Percentiles rank a stretch among this genome's conserved stretches.
Evolutionary conservation across 1,140 invertebrate genomes (phyloP).

Genomic region (Thereuonema tuberculata): DNA sequence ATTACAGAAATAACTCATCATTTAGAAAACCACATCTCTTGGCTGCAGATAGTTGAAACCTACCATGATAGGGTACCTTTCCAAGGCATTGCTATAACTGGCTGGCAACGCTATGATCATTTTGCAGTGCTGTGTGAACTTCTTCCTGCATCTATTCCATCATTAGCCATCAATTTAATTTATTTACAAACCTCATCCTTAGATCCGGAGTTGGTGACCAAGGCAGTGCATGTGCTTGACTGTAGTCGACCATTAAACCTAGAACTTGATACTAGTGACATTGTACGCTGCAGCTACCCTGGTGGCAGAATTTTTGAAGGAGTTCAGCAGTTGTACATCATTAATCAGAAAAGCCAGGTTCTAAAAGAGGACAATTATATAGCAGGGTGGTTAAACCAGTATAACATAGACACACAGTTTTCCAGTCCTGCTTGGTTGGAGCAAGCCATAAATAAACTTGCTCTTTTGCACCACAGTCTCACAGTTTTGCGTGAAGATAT

Average conservation of each 20-base stretch:
- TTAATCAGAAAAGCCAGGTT: conserved; percentile 16
- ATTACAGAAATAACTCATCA: conserved; percentile 35
- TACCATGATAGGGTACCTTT: conserved; percentile 26
- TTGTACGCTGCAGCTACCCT: conserved; percentile 24
- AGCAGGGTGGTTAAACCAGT: conserved; percentile 29
- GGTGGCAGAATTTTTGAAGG: conserved; percentile 25
- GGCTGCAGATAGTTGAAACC: conserved; percentile 27
- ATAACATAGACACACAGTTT: conserved; percentile 26
- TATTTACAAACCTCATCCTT: conserved; percentile 17
- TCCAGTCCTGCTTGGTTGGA: conserved; percentile 31
- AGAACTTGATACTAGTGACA: conserved; percentile 9
- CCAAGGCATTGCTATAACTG: conserved; percentile 37
- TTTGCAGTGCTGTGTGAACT: conserved; percentile 50
- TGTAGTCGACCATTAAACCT: conserved; percentile 17
- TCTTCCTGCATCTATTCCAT: conserved; percentile 46
- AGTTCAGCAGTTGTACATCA: conserved; percentile 20
- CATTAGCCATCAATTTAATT: conserved; percentile 33
- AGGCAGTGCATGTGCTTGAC: conserved; percentile 17
- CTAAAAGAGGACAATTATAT: conserved; percentile 22
- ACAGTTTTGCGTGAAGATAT: conserved; percentile 21
- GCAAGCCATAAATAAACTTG: conserved; percentile 21
- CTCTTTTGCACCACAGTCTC: conserved; percentile 21
- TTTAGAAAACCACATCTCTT: conserved; percentile 35
- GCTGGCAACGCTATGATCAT: conserved; percentile 49
- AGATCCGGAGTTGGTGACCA: conserved; percentile 13